These are phyloP conservation scores for Carterocephalus palaemon DNA, from an alignment of 2,888 invertebrate genomes.

Conservation along the genomic window DNA sequence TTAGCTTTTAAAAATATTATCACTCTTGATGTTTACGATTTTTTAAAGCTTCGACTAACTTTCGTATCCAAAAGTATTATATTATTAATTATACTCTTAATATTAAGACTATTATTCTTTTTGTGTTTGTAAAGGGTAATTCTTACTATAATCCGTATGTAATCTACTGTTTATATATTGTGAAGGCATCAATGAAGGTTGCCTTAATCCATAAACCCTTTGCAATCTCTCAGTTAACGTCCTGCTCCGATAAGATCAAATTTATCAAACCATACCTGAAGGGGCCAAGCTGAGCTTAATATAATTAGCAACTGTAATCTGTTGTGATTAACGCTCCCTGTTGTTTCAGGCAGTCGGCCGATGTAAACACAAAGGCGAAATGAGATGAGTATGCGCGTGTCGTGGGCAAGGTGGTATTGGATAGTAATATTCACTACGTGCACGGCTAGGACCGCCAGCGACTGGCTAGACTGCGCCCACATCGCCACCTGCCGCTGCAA, in stretches of 20 bases:
- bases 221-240: conserved; percentile 9
- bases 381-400: conserved; percentile 79
- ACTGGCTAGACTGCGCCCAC: conserved; percentile 93
- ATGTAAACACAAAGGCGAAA: conserved; percentile 73
- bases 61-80: no score
- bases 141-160: no score
- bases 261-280: conserved; percentile 19
- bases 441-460: conserved; percentile 76
- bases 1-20: no score
- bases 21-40: no score
- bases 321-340: conserved; percentile 50
- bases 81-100: no score
- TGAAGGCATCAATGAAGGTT: no score
- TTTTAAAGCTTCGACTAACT: no score
- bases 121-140: no score
- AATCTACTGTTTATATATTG: no score
- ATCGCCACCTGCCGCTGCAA: conserved; percentile 92
- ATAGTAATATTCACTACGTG: conserved; percentile 73
- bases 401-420: conserved; percentile 77
- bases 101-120: no score
- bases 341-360: conserved; percentile 75
- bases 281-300: background rate
- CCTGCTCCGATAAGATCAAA: conserved; percentile 19
- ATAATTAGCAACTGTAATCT: conserved; percentile 33
- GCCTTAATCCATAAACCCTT: no score